Evolutionary conservation across 2,797 vertebrate species (phyloP).

Genomic region (Tokudaia tokunoshimensis): DNA sequence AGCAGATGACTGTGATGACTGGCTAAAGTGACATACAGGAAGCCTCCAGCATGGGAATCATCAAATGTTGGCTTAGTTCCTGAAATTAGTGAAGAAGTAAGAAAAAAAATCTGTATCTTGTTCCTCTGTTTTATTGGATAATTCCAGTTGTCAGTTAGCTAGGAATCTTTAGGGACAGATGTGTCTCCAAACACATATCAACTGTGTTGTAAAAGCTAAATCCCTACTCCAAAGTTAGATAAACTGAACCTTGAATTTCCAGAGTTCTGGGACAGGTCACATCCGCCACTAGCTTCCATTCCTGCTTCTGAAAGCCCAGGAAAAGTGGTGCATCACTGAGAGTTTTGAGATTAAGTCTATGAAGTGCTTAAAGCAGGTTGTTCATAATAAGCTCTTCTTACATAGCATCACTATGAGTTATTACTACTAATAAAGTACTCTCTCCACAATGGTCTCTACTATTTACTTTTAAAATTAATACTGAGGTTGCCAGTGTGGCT

Average conservation of each 20-base stretch:
- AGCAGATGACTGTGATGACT: background rate
- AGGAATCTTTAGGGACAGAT: background rate
- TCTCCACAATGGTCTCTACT: background rate
- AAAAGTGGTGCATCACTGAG: background rate
- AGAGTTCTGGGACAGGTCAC: too few relatives aligned
- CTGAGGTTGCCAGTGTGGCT: background rate
- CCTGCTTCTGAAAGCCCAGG: background rate
- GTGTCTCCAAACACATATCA: background rate
- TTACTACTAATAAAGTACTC: background rate
- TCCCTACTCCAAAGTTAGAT: background rate
- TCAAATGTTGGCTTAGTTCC: background rate
- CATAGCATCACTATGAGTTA: background rate
- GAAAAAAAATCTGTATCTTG: rapidly evolving
- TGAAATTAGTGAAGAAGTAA: background rate
- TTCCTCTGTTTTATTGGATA: background rate
- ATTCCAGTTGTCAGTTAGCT: background rate
- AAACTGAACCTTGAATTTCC: background rate
- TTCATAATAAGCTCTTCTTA: background rate
- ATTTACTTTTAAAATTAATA: background rate
- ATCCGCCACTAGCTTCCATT: background rate
- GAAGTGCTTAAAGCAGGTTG: background rate
- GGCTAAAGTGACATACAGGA: background rate
- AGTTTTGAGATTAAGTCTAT: background rate
- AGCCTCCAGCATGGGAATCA: background rate
- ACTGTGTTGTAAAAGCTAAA: background rate